Evolutionary conservation across 2,113 vertebrate species (phyloP), one percentile per base, ranked within the genome.

Genomic region (Polypterus senegalus): DNA sequence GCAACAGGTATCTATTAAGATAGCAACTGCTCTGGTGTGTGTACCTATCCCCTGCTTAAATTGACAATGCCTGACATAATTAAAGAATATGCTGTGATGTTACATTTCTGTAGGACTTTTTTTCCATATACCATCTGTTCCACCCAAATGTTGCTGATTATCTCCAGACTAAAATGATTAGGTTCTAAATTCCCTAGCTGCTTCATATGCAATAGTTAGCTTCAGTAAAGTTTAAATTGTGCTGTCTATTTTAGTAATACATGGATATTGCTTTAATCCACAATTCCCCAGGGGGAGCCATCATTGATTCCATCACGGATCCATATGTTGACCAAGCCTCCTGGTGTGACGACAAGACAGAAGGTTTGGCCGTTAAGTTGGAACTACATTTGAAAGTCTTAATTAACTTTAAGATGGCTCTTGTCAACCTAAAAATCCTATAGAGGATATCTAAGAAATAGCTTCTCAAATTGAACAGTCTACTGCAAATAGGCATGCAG

Each of bases 291-390:
- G 27, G n/a, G 10, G 55, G 61, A 54, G 60, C 48, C 46, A 66
- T 58, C 48, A 66, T 62, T 65, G 64, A 73, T 67, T 66, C 62
- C 60, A 62, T 69, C 57, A 5, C 46, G 44, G 7, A 10, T 58
- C 63, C 3, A 11, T 47, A 48, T 77, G 67, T 71, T 64, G 68
- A 4, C 9, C 63, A 69, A 74, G 66, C 66, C 69, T 72, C 63
- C 60, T 27, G 65, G 71, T 69, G 74, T 68, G 72, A 66, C 58
- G 60, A 9, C 27, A 60, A 69, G 68, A 64, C 71, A 73, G 69
- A 65, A 61, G 72, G 70, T 65, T 67, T 58, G 66, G 68, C 73
- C 74, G 74, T 79, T 74, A 83, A 73, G 65, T 62, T 60, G 64
- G 62, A 61, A 67, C 70, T 63, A 49, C 27, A 74, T 71, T 63